A percentile compares a stretch with the other conserved stretches of the same genome.
Evolutionary conservation across 2,888 invertebrate species (phyloP).

Genomic region (Drosophila subquinaria): DNA sequence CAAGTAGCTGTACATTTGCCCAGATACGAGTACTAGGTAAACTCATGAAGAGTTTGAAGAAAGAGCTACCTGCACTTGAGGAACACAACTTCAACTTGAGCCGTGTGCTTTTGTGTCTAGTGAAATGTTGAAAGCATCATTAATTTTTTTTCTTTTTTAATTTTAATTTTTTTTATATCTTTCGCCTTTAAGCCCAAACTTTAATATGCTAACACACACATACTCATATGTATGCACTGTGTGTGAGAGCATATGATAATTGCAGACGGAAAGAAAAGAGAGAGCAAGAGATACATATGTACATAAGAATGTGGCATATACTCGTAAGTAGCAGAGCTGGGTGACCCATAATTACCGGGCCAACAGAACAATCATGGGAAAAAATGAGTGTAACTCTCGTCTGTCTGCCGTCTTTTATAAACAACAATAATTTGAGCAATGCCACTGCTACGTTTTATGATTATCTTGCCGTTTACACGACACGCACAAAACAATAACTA

Average conservation of each 20-base stretch:
- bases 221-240: neutral
- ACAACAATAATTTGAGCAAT: conserved; percentile 77
- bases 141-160: conserved; percentile 52
- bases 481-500: conserved; percentile 50
- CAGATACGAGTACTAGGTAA: conserved; percentile 25
- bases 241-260: conserved; percentile 60
- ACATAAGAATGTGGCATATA: neutral
- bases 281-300: conserved; percentile 18
- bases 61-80: conserved; percentile 66
- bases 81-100: conserved; percentile 45
- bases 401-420: conserved; percentile 43
- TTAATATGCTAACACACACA: conserved; percentile 49
- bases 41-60: conserved; percentile 26
- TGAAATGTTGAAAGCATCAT: conserved; percentile 80
- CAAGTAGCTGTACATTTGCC: conserved; percentile 70
- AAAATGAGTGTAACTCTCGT: conserved; percentile 56
- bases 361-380: conserved; percentile 80
- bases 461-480: conserved; percentile 72
- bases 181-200: conserved; percentile 57
- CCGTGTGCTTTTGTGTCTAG: conserved; percentile 64
- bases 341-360: conserved; percentile 80
- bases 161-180: conserved; percentile 51
- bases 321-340: conserved; percentile 43
- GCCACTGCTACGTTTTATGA: conserved; percentile 75
- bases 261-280: conserved; percentile 62